Conservation (phyloP, 2,797 vertebrate species). For the Microchirus variegatus region DNA sequence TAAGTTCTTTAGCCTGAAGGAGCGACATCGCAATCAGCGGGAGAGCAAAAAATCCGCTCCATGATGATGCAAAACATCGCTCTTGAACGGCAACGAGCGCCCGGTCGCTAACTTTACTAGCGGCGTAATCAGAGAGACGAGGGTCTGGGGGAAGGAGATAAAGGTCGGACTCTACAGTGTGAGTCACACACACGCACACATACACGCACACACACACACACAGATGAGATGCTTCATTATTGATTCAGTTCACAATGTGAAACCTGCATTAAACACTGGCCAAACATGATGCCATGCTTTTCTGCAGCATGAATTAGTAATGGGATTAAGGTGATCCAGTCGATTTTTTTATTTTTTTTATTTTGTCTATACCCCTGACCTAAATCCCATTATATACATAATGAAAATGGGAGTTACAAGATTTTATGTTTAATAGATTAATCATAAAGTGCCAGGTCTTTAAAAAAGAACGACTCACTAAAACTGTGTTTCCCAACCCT, state of each 20-base stretch:
- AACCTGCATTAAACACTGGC: constrained; percentile 16
- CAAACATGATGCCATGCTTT: constrained; percentile 15
- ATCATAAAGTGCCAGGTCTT: no score
- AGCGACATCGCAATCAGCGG: constrained; percentile 25
- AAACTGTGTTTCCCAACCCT: no score
- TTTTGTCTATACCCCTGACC: not conserved
- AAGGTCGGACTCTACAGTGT: constrained; percentile 28
- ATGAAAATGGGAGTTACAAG: constrained; percentile 8
- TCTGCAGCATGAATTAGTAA: constrained; percentile 41
- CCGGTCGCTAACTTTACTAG: constrained; percentile 31
- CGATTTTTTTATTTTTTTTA: no score
- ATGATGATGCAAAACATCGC: constrained; percentile 35
- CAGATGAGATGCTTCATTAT: constrained; percentile 18
- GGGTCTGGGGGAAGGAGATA: constrained; percentile 3
- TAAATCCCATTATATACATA: constrained; percentile 6
- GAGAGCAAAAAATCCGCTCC: constrained; percentile 22
- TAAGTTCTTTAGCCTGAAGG: constrained; percentile 10
- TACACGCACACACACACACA: constrained; percentile 16
- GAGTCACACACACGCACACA: constrained; percentile 32
- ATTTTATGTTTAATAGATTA: no score
- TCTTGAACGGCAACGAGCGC: constrained; percentile 32
- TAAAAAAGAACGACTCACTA: no score
- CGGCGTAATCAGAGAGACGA: constrained; percentile 22
- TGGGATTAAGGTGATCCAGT: constrained; percentile 20
- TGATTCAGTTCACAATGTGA: constrained; percentile 24